These are phyloP conservation scores for Podarcis lilfordi DNA, from an alignment of 2,797 vertebrate species.

Conservation along the genomic window DNA sequence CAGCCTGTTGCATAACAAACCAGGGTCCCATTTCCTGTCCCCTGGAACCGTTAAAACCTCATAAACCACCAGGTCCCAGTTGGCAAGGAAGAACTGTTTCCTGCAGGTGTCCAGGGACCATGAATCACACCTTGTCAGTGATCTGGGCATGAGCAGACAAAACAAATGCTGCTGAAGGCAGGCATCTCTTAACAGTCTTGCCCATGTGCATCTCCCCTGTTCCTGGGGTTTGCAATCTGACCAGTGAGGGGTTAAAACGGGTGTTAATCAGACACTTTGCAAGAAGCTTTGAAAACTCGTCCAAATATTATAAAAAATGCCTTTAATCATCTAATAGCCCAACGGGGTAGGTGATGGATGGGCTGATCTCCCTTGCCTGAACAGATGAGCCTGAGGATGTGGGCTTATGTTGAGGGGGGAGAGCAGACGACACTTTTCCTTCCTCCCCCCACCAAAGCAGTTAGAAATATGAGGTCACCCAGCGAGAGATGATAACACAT, in stretches of 20 bases:
- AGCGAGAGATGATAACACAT: constrained; percentile 78
- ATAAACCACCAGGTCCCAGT: constrained; percentile 70
- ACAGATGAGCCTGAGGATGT: constrained; percentile 70
- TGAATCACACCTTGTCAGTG: constrained; percentile 75
- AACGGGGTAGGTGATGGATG: constrained; percentile 69
- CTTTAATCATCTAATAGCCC: constrained; percentile 78
- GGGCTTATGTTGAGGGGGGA: neutral
- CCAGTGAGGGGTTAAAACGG: constrained; percentile 69
- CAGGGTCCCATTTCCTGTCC: constrained; percentile 50
- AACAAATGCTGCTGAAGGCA: rapidly evolving
- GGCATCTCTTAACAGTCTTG: neutral
- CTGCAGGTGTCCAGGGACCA: constrained; percentile 68
- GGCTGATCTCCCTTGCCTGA: constrained; percentile 65
- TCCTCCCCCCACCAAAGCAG: constrained; percentile 60
- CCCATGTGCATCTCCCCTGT: neutral
- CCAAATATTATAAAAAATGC: constrained; percentile 79
- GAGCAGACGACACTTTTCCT: constrained; percentile 73
- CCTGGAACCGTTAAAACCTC: constrained; percentile 71
- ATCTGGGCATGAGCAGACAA: constrained; percentile 4
- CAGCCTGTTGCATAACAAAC: constrained; percentile 36
- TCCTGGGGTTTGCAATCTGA: constrained; percentile 45
- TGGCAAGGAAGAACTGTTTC: constrained; percentile 69
- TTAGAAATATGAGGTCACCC: constrained; percentile 80
- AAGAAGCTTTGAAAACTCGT: constrained; percentile 72
- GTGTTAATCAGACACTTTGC: constrained; percentile 77